phyloP scores from a whole-genome alignment of 2,797 vertebrate genomes.

The Notolepis coatsorum region DNA sequence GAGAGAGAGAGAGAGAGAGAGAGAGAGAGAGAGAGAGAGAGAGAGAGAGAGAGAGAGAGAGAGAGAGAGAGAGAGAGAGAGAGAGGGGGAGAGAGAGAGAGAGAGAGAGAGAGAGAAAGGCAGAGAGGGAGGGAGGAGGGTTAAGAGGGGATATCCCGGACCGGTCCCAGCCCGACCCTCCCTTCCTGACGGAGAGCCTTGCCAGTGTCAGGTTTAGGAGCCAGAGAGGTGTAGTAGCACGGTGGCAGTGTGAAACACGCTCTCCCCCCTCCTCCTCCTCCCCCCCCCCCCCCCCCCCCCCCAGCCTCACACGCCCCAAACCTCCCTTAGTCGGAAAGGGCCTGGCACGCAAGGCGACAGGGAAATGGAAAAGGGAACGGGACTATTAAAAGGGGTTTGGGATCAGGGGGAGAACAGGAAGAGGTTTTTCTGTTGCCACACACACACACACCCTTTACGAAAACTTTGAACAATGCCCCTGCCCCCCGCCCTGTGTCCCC shows the following conservation, averaged over 20 bases:
- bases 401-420: slow-evolving; percentile 73
- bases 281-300: slow-evolving; percentile 1
- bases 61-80: background rate
- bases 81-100: background rate
- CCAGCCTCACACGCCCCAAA: slow-evolving; percentile 23
- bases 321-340: slow-evolving; percentile 33
- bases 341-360: slow-evolving; percentile 58
- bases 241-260: slow-evolving; percentile 7
- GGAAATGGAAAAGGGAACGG: slow-evolving; percentile 57
- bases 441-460: slow-evolving; percentile 64
- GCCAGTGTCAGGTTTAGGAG: slow-evolving; percentile 15
- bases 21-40: background rate
- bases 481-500: background rate
- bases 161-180: slow-evolving; percentile 27
- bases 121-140: slow-evolving; percentile 43
- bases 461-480: slow-evolving; percentile 42
- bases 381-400: slow-evolving; percentile 57
- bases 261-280: background rate
- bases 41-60: background rate
- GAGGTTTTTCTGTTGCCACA: slow-evolving; percentile 64
- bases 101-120: background rate
- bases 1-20: background rate
- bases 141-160: slow-evolving; percentile 52
- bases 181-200: slow-evolving; percentile 47
- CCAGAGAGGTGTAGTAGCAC: slow-evolving; percentile 34